Conservation (phyloP, 1,140 invertebrate species). For the Oreohelix idahoensis region DNA sequence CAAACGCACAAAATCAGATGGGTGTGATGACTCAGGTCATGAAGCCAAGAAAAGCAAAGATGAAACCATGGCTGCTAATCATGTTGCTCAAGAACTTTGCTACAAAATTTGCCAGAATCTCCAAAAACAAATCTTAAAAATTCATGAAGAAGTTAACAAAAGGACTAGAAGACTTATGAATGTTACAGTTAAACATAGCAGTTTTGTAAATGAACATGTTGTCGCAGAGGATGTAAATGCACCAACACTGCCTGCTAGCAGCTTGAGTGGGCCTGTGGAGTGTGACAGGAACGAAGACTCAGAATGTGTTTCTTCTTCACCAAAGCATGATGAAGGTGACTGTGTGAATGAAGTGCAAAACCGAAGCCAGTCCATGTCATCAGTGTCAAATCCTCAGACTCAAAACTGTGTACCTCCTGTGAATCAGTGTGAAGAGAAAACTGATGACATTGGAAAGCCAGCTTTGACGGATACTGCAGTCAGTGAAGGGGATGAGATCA, state of each 20-base stretch:
- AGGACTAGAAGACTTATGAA: constrained; percentile 25
- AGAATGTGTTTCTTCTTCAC: neutral
- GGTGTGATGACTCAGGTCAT: constrained; percentile 31
- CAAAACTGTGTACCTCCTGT: neutral
- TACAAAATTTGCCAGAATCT: constrained; percentile 83
- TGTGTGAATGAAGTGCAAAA: neutral
- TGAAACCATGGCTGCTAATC: constrained; percentile 17
- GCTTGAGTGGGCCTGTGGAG: neutral
- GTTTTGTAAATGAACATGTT: neutral
- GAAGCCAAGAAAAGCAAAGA: constrained; percentile 34
- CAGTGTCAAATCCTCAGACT: neutral
- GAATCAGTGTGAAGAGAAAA: neutral
- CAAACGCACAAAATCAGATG: constrained; percentile 28
- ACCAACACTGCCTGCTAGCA: neutral
- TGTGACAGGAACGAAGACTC: neutral
- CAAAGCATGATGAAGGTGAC: neutral
- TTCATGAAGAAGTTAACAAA: constrained; percentile 78
- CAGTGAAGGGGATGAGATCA: neutral
- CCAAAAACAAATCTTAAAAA: constrained; percentile 82
- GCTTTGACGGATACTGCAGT: neutral
- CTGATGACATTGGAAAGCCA: neutral
- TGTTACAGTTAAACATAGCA: neutral
- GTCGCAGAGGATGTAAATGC: neutral
- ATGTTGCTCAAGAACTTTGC: constrained; percentile 76
- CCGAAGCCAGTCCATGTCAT: neutral